phyloP scores from a whole-genome alignment of 2,113 vertebrate genomes.

The Pogona vitticeps region DNA sequence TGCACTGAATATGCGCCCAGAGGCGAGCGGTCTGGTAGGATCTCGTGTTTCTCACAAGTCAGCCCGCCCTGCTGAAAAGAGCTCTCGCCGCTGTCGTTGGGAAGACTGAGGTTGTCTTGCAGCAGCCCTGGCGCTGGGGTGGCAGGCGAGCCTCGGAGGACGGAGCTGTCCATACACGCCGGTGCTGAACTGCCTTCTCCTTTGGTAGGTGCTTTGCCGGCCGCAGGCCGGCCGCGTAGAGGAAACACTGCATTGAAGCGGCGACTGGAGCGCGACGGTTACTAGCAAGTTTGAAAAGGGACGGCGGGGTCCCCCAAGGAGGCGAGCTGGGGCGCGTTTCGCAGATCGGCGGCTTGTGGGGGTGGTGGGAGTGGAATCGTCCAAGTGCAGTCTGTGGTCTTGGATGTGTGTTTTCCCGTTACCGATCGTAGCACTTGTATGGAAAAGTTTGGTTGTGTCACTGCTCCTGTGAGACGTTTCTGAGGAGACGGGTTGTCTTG shows the following conservation, averaged over 20 bases:
- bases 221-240: neutral
- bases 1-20: constrained; percentile 77
- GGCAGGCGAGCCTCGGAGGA: constrained; percentile 54
- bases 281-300: constrained; percentile 42
- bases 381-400: neutral
- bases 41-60: constrained; percentile 69
- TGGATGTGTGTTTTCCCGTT: neutral
- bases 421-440: neutral
- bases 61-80: constrained; percentile 63
- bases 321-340: constrained; percentile 17
- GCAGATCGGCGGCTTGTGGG: constrained; percentile 17
- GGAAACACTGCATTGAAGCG: neutral
- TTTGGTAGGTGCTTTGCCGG: constrained; percentile 48
- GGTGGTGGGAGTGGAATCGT: neutral
- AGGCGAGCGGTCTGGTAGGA: constrained; percentile 76
- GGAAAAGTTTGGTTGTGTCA: constrained; percentile 15
- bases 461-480: neutral
- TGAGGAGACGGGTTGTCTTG: neutral
- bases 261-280: neutral
- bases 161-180: constrained; percentile 71
- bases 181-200: constrained; percentile 72
- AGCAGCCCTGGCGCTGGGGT: constrained; percentile 43
- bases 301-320: too few species aligned
- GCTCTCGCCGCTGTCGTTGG: constrained; percentile 59
- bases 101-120: constrained; percentile 18